Evolutionary conservation across 2,888 invertebrate species (phyloP).

Genomic region (Maniola hyperantus): DNA sequence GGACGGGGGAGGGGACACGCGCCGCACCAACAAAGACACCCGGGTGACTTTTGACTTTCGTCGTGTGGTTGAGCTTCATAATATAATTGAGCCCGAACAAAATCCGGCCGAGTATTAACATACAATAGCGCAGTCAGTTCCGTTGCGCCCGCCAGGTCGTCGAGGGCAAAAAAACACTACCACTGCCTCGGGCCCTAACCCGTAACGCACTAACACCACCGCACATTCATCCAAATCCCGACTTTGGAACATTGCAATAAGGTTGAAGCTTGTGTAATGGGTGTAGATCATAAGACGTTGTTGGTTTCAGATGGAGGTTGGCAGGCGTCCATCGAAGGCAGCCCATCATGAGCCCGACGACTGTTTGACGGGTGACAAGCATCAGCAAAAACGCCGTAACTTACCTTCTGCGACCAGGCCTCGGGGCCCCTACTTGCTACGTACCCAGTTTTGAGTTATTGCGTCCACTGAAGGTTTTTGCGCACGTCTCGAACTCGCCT

Average conservation of each 20-base stretch:
- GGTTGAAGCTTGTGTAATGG: slow-evolving; percentile 33
- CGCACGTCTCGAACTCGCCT: slow-evolving; percentile 41
- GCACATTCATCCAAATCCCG: slow-evolving; percentile 38
- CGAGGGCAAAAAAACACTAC: slow-evolving; percentile 80
- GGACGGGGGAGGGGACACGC: slow-evolving; percentile 39
- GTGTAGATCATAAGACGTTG: slow-evolving; percentile 43
- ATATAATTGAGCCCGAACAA: slow-evolving; percentile 81
- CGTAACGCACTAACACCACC: slow-evolving; percentile 45
- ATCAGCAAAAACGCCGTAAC: slow-evolving; percentile 74
- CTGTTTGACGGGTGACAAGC: slow-evolving; percentile 78
- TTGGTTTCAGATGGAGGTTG: slow-evolving; percentile 55
- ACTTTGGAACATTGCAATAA: slow-evolving; percentile 39
- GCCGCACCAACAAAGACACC: slow-evolving; percentile 52
- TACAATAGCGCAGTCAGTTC: slow-evolving; percentile 80
- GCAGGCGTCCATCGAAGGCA: slow-evolving; percentile 78
- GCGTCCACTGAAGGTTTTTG: slow-evolving; percentile 47
- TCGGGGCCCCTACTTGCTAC: slow-evolving; percentile 43
- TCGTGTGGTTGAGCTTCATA: slow-evolving; percentile 78
- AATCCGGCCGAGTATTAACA: slow-evolving; percentile 81
- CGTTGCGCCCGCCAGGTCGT: slow-evolving; percentile 78
- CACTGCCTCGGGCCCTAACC: slow-evolving; percentile 53
- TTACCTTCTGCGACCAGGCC: slow-evolving; percentile 58
- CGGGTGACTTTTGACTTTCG: slow-evolving; percentile 81
- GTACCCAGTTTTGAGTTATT: slow-evolving; percentile 75
- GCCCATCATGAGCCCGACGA: slow-evolving; percentile 77